Conservation (phyloP, 2,797 vertebrate genomes). For the Monodelphis domestica region DNA sequence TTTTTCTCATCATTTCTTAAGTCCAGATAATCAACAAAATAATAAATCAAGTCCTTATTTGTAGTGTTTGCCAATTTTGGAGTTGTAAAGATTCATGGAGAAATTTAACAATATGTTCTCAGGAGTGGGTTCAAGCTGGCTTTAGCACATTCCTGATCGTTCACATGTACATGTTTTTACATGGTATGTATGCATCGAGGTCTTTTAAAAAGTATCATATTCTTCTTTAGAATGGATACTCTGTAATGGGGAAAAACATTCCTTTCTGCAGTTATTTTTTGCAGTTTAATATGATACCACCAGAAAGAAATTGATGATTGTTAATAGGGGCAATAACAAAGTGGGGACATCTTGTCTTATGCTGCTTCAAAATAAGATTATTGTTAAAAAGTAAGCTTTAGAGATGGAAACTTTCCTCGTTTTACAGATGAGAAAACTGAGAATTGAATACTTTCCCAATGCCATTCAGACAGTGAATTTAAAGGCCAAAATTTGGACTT, state of each 20-base stretch:
- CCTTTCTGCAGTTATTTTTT: background rate
- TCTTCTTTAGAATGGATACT: background rate
- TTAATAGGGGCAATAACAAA: background rate
- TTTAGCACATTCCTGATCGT: background rate
- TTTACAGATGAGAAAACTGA: background rate
- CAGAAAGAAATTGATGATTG: background rate
- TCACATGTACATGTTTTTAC: no score
- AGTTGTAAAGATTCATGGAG: background rate
- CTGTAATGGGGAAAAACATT: background rate
- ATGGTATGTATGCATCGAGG: background rate
- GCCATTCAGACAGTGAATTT: background rate
- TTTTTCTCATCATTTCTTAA: background rate
- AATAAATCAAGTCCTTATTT: background rate
- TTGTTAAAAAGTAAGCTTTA: background rate
- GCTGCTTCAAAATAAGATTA: background rate
- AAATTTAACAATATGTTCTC: background rate
- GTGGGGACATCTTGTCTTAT: background rate
- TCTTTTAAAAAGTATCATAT: background rate
- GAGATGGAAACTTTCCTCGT: background rate
- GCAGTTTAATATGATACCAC: background rate
- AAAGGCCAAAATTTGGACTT: background rate
- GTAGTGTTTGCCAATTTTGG: background rate
- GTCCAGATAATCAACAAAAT: background rate
- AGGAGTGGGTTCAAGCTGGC: background rate
- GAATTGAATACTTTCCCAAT: background rate